Percentiles rank a stretch among this genome's conserved stretches.
Evolutionary conservation across 1,140 invertebrate genomes (phyloP).

Genomic region (Zaprionus inermis): DNA sequence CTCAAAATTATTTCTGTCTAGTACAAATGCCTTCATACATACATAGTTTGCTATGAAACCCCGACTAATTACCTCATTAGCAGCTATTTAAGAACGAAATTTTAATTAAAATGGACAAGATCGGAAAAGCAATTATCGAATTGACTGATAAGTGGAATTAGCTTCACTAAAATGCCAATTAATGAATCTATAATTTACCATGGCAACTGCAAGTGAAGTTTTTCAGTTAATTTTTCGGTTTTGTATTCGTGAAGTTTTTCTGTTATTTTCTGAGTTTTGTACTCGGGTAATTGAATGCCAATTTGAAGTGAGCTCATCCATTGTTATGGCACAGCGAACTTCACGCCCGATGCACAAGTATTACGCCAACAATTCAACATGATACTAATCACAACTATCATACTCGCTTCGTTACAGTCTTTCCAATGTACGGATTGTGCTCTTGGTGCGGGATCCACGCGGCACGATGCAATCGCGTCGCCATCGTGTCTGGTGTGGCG

Average conservation of each 20-base stretch:
- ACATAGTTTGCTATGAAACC: neutral
- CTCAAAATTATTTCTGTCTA: neutral
- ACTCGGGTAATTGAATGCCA: conserved; percentile 64
- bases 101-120: conserved; percentile 10
- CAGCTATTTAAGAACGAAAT: conserved; percentile 2
- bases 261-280: conserved; percentile 17
- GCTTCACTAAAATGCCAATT: conserved; percentile 58
- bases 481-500: conserved; percentile 93
- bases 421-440: conserved; percentile 89
- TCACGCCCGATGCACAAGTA: conserved; percentile 70
- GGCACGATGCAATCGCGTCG: conserved; percentile 93
- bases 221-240: conserved; percentile 15
- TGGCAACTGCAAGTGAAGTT: conserved; percentile 45
- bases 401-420: conserved; percentile 85
- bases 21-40: neutral
- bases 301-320: conserved; percentile 37
- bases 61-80: conserved; percentile 8
- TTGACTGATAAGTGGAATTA: conserved; percentile 15
- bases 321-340: conserved; percentile 70
- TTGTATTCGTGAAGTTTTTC: conserved; percentile 47
- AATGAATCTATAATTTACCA: conserved; percentile 34
- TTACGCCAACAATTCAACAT: conserved; percentile 53
- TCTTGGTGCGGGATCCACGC: conserved; percentile 93
- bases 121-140: conserved; percentile 22
- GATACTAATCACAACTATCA: conserved; percentile 29